Evolutionary conservation across 2,797 vertebrate species (phyloP).

Genomic region (Manis crassicaudata): DNA sequence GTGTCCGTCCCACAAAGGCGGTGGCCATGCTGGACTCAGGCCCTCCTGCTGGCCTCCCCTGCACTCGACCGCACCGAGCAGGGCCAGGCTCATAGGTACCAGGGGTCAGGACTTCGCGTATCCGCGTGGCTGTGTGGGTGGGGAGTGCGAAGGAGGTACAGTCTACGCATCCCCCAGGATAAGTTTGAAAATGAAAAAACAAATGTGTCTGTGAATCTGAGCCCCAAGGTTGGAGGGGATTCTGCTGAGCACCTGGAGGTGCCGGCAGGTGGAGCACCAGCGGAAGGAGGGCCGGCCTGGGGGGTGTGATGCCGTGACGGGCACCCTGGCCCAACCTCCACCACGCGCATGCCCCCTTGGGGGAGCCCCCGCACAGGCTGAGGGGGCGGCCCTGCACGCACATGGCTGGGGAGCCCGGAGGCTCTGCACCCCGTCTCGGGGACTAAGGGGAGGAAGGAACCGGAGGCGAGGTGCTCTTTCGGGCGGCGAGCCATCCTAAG

Average conservation of each 20-base stretch:
- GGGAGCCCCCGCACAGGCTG: accelerated
- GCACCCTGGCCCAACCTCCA: not conserved
- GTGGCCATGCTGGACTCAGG: too few relatives aligned
- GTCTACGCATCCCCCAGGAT: not conserved
- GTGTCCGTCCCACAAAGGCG: too few relatives aligned
- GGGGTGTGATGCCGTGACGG: accelerated
- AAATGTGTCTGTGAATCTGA: accelerated
- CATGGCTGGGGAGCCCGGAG: accelerated
- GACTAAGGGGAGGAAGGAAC: too few relatives aligned
- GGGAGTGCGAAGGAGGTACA: too few relatives aligned
- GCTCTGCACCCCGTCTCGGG: not conserved
- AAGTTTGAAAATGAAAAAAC: not conserved
- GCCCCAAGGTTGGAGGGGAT: not conserved
- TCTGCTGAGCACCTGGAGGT: accelerated
- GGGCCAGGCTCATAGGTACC: not conserved
- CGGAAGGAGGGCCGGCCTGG: accelerated
- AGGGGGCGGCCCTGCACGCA: accelerated
- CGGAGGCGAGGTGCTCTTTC: too few relatives aligned
- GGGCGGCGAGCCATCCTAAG: accelerated
- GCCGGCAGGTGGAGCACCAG: accelerated
- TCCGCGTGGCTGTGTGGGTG: too few relatives aligned
- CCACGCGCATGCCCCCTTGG: not conserved
- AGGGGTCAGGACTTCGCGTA: not conserved
- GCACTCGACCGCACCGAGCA: accelerated
- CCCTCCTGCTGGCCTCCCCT: too few relatives aligned